Conservation (phyloP, 2,888 invertebrate species). For the Fabriciana adippe region DNA sequence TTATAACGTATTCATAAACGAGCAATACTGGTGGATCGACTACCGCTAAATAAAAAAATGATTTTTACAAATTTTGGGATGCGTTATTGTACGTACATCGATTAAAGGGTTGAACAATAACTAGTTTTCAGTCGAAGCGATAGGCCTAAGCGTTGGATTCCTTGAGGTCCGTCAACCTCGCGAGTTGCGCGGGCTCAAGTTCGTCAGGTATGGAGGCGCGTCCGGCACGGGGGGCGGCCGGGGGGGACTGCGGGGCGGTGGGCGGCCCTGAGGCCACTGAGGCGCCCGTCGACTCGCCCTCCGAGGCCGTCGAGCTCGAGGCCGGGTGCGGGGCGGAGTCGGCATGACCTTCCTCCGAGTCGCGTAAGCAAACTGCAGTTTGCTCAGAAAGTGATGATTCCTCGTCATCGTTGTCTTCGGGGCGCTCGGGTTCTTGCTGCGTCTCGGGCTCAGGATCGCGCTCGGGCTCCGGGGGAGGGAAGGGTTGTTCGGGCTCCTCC, state of each 20-base stretch:
- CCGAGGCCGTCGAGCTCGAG: constrained; percentile 86
- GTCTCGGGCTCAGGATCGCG: constrained; percentile 43
- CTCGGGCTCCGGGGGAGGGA: constrained; percentile 84
- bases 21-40: not conserved
- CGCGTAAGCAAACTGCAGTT: constrained; percentile 71
- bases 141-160: constrained; percentile 92
- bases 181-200: constrained; percentile 93
- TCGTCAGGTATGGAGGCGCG: constrained; percentile 94
- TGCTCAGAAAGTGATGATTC: constrained; percentile 77
- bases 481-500: constrained; percentile 91
- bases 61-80: constrained; percentile 4
- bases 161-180: constrained; percentile 92
- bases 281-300: constrained; percentile 84
- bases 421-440: constrained; percentile 47
- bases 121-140: constrained; percentile 20
- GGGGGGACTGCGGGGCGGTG: constrained; percentile 78
- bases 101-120: constrained; percentile 1
- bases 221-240: constrained; percentile 88
- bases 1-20: constrained; percentile 5
- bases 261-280: constrained; percentile 82
- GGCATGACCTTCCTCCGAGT: constrained; percentile 80
- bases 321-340: constrained; percentile 82
- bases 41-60: constrained; percentile 6
- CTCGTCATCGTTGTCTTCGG: constrained; percentile 67
- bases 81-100: not conserved